These are phyloP conservation scores for Sceloporus undulatus DNA, from an alignment of 2,113 vertebrate species.

Conservation along the genomic window DNA sequence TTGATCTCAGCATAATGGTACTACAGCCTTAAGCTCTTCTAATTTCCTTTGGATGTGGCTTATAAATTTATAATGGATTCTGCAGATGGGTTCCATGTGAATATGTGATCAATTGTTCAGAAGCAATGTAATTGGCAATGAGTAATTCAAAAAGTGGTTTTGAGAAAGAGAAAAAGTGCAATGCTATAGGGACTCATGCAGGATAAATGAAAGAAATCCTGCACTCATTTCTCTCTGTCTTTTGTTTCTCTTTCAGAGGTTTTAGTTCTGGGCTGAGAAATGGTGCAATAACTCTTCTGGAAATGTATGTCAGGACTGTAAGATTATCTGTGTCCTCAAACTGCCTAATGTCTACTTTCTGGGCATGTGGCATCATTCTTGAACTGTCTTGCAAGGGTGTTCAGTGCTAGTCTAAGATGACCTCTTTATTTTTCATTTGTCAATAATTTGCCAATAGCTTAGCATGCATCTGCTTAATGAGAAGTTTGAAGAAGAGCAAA, in stretches of 20 bases:
- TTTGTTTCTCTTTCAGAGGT: slow-evolving; percentile 58
- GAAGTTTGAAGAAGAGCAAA: slow-evolving; percentile 58
- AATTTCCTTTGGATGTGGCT: not conserved
- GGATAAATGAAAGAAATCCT: slow-evolving; percentile 28
- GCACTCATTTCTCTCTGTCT: slow-evolving; percentile 39
- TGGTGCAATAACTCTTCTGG: slow-evolving; percentile 38
- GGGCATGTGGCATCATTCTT: slow-evolving; percentile 41
- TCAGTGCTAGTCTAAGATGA: slow-evolving; percentile 18
- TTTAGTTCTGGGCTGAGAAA: slow-evolving; percentile 30
- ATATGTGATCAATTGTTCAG: slow-evolving; percentile 28
- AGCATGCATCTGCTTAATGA: slow-evolving; percentile 61
- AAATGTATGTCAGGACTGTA: slow-evolving; percentile 46
- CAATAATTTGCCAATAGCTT: slow-evolving; percentile 61
- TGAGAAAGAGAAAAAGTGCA: not conserved
- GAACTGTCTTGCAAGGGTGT: slow-evolving; percentile 43
- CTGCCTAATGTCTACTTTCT: slow-evolving; percentile 55
- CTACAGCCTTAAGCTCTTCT: not conserved
- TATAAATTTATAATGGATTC: slow-evolving; percentile 21
- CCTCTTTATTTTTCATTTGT: slow-evolving; percentile 49
- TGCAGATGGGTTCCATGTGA: slow-evolving; percentile 11
- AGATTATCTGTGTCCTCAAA: not conserved
- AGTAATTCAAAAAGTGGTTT: slow-evolving; percentile 26
- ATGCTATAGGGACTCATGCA: slow-evolving; percentile 28
- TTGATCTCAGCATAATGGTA: not conserved
- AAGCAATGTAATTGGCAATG: slow-evolving; percentile 27